A percentile compares a stretch with the other conserved stretches of the same genome.
These are phyloP conservation scores for Pseudorasbora parva DNA, from an alignment of 2,113 vertebrate genomes.

Conservation along the genomic window DNA sequence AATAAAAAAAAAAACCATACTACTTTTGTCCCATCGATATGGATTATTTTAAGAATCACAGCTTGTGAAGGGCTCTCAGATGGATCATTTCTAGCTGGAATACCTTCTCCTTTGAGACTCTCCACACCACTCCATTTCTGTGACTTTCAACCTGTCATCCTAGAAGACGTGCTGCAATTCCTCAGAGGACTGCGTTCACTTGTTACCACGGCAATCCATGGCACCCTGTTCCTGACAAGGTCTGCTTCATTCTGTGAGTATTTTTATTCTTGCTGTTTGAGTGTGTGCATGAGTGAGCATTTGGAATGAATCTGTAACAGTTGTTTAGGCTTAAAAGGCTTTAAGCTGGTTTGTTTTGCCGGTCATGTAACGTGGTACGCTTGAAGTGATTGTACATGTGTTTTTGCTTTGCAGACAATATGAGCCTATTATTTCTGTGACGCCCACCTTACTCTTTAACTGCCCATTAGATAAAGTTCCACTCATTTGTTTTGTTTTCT, in stretches of 20 bases:
- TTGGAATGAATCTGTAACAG: constrained; percentile 26
- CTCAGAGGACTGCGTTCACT: constrained; percentile 21
- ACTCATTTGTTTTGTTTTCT: constrained; percentile 24
- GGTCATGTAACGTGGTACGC: constrained; percentile 25
- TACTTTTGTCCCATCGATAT: constrained; percentile 9
- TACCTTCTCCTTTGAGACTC: constrained; percentile 21
- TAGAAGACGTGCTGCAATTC: constrained; percentile 1
- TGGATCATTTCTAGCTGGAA: constrained; percentile 25
- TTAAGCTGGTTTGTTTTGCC: constrained; percentile 25
- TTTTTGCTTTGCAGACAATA: constrained; percentile 24
- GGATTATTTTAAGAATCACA: constrained; percentile 39
- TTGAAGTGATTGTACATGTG: constrained; percentile 27
- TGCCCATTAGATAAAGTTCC: constrained; percentile 29
- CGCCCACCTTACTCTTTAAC: not conserved
- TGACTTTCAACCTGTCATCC: constrained; percentile 34
- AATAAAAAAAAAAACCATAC: not conserved
- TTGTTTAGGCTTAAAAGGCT: constrained; percentile 27
- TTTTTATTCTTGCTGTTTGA: constrained; percentile 5
- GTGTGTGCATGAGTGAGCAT: constrained; percentile 23
- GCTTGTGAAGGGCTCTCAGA: constrained; percentile 30
- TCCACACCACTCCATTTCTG: constrained; percentile 27
- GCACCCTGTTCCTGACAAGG: constrained; percentile 52
- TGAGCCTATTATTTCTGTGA: not conserved
- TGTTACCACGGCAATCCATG: constrained; percentile 46
- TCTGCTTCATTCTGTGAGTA: constrained; percentile 56